Base-by-base conservation (phyloP, 2,113 vertebrate species). In the Albula goreensis region DNA sequence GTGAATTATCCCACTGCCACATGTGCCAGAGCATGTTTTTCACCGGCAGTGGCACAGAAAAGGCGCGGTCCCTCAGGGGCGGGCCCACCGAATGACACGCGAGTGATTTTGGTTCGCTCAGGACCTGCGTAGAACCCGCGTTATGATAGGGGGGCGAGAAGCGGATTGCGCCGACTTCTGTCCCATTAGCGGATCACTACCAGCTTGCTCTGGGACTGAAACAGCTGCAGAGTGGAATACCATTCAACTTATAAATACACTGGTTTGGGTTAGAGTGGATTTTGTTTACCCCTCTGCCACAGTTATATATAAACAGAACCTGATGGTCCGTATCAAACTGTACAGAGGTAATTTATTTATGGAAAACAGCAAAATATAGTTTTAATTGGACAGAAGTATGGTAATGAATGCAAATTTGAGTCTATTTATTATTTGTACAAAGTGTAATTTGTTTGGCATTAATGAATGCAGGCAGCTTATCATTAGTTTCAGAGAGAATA, bases 1-100 rank as follows among this genome's bases (percentile, higher is more conserved):
- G 66, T 77, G 82, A 89, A 87, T 88, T 74, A 81, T 85, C 80
- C 83, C 74, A 87, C 81, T 79, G 83, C 51, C 78, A 80, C 83
- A 82, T 87, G 83, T 83, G 86, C 82, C 83, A 63, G 56, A 83
- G 80, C n/a, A 83, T 22, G 78, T 83, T 60, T 80, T 66, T 85
- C 80, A 53, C 50, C 8, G 12, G 51, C 51, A 22, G n/a, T 25
- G 80, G 56, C 2, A 56, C 80, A 25, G 50, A n/a, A 10, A 9
- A 22, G 4, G 80, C 4, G 1, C 2, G 12, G 17, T 82, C 10
- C 11, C 5, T n/a, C 10, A 8, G n/a, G n/a, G 70, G n/a, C 7
- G 5, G 60, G 8, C 22, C n/a, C 70, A 74, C 4, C 31, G 70
- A 74, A 7, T 31, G 70, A 31, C n/a, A 8, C 9, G n/a, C 4